phyloP scores from a whole-genome alignment of 2,888 invertebrate genomes.

The Orthonychiurus folsomi region DNA sequence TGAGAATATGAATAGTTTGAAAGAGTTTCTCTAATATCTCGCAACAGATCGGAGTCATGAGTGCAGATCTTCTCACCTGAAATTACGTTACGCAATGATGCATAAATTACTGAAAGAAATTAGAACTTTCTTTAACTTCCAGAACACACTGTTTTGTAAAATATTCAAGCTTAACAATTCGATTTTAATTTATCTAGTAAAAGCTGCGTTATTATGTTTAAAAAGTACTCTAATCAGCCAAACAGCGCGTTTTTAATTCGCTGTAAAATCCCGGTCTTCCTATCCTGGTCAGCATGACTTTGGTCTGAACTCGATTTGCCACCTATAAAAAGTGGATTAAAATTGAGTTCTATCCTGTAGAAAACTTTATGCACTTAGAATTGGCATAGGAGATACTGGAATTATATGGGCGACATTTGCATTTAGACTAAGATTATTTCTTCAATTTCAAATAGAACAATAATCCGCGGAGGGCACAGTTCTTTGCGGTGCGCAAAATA shows the following conservation, averaged over 20 bases:
- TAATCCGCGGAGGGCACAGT: no score
- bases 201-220: not conserved
- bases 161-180: no score
- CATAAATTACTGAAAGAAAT: not conserved
- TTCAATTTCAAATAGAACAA: no score
- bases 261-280: constrained; percentile 49
- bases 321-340: constrained; percentile 19
- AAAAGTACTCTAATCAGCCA: constrained; percentile 44
- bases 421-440: no score
- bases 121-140: no score
- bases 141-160: no score
- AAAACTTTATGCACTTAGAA: not conserved
- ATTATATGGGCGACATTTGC: no score
- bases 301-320: constrained; percentile 16
- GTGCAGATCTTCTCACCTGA: constrained; percentile 19
- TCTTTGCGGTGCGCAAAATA: no score
- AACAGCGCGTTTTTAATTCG: constrained; percentile 56
- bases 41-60: constrained; percentile 23
- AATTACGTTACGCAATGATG: not conserved
- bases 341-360: no score
- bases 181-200: no score
- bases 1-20: no score
- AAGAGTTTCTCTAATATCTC: constrained; percentile 17
- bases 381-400: not conserved
- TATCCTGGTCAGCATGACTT: constrained; percentile 45